A percentile compares a stretch with the other conserved stretches of the same genome.
These are phyloP conservation scores for Channa striata DNA, from an alignment of 2,797 vertebrate genomes.

Conservation along the genomic window DNA sequence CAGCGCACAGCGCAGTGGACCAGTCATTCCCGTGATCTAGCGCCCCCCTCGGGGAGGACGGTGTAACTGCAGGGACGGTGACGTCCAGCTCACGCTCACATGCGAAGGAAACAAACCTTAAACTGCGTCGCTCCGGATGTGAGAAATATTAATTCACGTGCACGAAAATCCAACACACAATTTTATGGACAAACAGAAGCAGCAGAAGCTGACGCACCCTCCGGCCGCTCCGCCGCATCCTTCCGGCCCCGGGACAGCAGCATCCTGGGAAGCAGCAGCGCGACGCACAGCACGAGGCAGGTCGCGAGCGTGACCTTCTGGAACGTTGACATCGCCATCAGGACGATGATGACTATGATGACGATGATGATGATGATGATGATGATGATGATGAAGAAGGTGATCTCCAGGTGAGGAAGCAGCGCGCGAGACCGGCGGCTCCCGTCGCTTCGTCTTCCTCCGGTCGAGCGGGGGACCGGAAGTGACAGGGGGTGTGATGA, in stretches of 20 bases:
- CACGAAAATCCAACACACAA: rapidly evolving
- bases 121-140: rapidly evolving
- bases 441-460: conserved; percentile 29
- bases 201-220: conserved; percentile 82
- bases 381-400: too few species aligned
- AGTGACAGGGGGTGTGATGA: conserved; percentile 23
- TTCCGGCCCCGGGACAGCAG: conserved; percentile 85
- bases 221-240: conserved; percentile 75
- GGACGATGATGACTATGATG: too few species aligned
- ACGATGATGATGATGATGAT: too few species aligned
- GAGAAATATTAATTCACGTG: rapidly evolving
- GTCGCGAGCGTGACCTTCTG: conserved; percentile 89
- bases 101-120: not conserved
- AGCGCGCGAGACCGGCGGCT: not conserved
- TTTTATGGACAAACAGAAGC: not conserved
- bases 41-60: conserved; percentile 69
- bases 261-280: conserved; percentile 90
- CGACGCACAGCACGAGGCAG: conserved; percentile 89
- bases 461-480: conserved; percentile 55
- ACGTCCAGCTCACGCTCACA: not conserved
- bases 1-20: too few species aligned
- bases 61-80: conserved; percentile 29
- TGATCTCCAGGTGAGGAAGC: rapidly evolving
- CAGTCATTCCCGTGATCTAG: conserved; percentile 1
- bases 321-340: conserved; percentile 86